Conservation (phyloP, 2,113 vertebrate species). For the Coptodon bakossiorum region DNA sequence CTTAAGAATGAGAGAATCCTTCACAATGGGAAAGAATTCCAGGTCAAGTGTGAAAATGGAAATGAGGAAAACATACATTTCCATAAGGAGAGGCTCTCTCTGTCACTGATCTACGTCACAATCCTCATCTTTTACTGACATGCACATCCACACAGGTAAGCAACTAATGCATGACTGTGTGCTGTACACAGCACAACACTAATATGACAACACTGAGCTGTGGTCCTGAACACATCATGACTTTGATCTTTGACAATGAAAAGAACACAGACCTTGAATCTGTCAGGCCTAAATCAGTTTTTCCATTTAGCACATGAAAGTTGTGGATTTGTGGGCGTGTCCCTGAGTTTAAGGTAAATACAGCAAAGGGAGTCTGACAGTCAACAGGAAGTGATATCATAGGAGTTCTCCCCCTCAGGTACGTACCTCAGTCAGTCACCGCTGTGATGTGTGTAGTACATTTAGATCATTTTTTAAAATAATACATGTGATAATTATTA, state of each 20-base stretch:
- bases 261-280: not conserved
- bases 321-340: not conserved
- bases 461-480: not conserved
- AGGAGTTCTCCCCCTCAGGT: not conserved
- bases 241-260: not conserved
- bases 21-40: not conserved
- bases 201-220: not conserved
- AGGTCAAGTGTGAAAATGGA: not conserved
- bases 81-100: not conserved
- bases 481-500: not conserved
- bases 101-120: not conserved
- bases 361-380: not conserved
- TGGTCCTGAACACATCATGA: not conserved
- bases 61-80: not conserved
- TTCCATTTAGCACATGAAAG: not conserved
- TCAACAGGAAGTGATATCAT: slow-evolving; percentile 14
- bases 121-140: not conserved
- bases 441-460: not conserved
- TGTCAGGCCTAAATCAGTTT: not conserved
- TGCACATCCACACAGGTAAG: not conserved
- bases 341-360: not conserved
- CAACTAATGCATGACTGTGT: not conserved
- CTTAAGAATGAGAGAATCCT: not conserved
- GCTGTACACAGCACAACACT: not conserved
- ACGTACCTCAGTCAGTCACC: not conserved